Percentiles rank a stretch among this genome's conserved stretches.
phyloP scores from a whole-genome alignment of 2,113 vertebrate genomes.

The Xerus inauris region DNA sequence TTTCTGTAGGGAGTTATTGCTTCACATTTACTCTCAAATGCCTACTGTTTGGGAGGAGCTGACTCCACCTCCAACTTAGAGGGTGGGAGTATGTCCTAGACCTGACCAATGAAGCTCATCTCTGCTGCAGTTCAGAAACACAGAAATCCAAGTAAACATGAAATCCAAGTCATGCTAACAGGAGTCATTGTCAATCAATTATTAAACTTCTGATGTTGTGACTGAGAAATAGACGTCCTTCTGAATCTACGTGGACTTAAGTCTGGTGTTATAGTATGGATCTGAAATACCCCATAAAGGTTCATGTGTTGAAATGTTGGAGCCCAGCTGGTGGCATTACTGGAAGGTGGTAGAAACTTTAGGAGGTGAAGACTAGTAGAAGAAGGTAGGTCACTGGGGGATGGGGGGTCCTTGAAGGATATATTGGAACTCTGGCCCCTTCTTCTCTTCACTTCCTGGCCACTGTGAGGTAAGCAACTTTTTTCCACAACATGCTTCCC shows the following conservation, averaged over 20 bases:
- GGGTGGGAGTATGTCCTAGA: background rate
- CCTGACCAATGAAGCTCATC: background rate
- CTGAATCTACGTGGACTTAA: background rate
- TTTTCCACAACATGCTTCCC: background rate
- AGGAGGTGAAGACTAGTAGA: background rate
- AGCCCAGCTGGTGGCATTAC: background rate
- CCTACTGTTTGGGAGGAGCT: background rate
- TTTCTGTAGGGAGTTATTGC: background rate
- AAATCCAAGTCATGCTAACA: background rate
- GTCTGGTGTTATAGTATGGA: background rate
- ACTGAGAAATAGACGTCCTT: background rate
- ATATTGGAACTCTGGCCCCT: background rate
- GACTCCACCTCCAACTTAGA: background rate
- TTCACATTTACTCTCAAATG: background rate
- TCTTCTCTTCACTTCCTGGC: background rate
- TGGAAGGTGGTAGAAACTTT: background rate
- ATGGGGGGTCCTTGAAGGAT: background rate
- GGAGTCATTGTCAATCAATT: background rate
- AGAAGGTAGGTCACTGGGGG: background rate
- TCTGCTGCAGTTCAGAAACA: background rate
- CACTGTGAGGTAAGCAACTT: background rate
- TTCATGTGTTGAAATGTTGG: background rate
- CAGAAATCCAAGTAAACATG: background rate
- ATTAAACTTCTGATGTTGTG: background rate
- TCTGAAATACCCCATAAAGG: background rate